These are phyloP conservation scores for Urocitellus parryii DNA, from an alignment of 2,113 vertebrate genomes.

Conservation along the genomic window DNA sequence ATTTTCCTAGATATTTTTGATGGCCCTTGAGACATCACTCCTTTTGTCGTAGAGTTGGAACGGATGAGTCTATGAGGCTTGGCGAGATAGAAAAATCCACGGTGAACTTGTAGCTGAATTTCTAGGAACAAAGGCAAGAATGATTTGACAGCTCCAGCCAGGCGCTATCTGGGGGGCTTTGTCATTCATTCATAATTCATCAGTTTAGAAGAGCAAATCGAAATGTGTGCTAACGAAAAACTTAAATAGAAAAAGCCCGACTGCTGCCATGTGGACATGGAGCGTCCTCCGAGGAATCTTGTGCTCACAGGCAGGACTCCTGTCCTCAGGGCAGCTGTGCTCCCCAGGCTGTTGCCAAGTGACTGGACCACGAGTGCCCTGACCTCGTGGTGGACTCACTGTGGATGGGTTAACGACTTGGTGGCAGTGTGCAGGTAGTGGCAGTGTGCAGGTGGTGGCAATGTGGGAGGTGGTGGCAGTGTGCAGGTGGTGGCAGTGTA, in stretches of 20 bases:
- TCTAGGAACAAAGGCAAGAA: not conserved
- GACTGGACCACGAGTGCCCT: not conserved
- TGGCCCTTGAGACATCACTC: not conserved
- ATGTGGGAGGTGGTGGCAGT: too few species aligned
- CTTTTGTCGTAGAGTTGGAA: not conserved
- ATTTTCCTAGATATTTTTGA: not conserved
- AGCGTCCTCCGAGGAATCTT: too few species aligned
- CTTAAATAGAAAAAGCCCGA: not conserved
- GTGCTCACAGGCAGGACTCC: too few species aligned
- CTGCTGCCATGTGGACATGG: not conserved
- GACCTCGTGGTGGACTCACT: not conserved
- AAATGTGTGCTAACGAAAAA: not conserved
- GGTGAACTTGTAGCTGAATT: not conserved
- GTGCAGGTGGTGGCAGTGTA: too few species aligned
- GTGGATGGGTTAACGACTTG: not conserved
- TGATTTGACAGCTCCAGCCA: not conserved
- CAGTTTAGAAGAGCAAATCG: not conserved
- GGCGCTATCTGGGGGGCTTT: accelerated
- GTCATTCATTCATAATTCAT: not conserved
- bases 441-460: too few species aligned
- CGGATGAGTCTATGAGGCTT: not conserved
- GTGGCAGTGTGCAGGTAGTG: too few species aligned
- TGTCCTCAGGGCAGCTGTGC: too few species aligned
- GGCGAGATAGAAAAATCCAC: not conserved
- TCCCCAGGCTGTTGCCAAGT: not conserved